A percentile compares a stretch with the other conserved stretches of the same genome.
These are phyloP conservation scores for Miniopterus natalensis DNA, from an alignment of 2,113 vertebrate species.

Conservation along the genomic window DNA sequence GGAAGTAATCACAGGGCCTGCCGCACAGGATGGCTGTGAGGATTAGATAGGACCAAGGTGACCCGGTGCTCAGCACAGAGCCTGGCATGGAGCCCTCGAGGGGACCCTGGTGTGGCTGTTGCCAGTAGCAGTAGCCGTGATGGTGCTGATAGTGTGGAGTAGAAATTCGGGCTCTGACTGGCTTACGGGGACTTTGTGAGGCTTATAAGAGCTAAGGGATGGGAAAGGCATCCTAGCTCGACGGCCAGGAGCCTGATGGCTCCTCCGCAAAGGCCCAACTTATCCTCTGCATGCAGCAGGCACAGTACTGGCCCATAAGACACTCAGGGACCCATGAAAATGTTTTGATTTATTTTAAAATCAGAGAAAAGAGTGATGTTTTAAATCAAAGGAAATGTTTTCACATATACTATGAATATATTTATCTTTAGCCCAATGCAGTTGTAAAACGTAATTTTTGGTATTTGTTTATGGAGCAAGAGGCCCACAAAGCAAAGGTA, in stretches of 20 bases:
- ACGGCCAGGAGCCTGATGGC: accelerated
- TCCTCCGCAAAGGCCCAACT: accelerated
- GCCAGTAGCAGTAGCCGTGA: too few relatives aligned
- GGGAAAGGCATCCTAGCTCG: accelerated
- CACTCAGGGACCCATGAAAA: background rate
- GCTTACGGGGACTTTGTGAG: background rate
- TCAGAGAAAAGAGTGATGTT: constrained; percentile 1
- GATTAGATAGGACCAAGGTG: background rate
- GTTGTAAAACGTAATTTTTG: background rate
- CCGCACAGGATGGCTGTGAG: background rate
- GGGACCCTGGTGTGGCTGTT: background rate
- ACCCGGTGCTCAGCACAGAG: accelerated
- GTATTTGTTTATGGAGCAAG: background rate
- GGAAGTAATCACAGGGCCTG: background rate
- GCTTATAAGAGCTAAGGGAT: background rate
- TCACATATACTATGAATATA: background rate
- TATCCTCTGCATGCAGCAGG: accelerated
- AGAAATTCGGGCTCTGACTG: background rate
- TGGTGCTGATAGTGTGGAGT: accelerated
- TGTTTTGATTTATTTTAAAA: constrained; percentile 24
- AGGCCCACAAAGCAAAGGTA: background rate
- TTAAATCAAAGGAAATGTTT: constrained; percentile 18
- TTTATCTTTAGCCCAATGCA: background rate
- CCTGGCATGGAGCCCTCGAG: background rate
- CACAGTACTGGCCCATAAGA: background rate